phyloP scores from a whole-genome alignment of 2,797 vertebrate genomes.

The Lemur catta region DNA sequence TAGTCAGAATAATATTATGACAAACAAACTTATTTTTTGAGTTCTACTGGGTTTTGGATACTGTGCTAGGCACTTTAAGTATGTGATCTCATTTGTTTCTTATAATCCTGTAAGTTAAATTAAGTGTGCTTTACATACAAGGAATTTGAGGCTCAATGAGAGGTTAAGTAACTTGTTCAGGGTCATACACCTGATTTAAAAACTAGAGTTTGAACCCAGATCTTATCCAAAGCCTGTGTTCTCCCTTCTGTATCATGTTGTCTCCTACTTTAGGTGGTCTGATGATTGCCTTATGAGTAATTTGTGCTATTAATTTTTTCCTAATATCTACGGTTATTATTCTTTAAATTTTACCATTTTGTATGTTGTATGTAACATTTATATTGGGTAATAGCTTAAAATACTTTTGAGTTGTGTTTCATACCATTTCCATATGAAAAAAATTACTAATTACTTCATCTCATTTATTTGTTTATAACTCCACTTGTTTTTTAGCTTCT shows the following conservation, averaged over 20 bases:
- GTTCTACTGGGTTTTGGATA: neutral
- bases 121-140: neutral
- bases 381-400: constrained; percentile 16
- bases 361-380: constrained; percentile 2
- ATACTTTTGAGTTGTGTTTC: constrained; percentile 53
- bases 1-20: neutral
- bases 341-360: constrained; percentile 25
- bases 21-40: constrained; percentile 10
- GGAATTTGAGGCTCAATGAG: neutral
- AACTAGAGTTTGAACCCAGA: neutral
- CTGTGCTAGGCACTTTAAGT: neutral
- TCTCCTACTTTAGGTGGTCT: neutral
- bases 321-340: neutral
- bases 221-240: neutral
- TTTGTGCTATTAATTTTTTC: constrained; percentile 1
- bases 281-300: constrained; percentile 32
- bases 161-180: neutral
- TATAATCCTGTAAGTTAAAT: constrained; percentile 14
- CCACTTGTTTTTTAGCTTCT: constrained; percentile 35
- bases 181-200: neutral
- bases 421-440: constrained; percentile 47
- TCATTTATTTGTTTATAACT: constrained; percentile 47
- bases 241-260: neutral
- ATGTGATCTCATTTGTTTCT: neutral
- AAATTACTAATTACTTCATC: constrained; percentile 30